phyloP scores from a whole-genome alignment of 1,140 invertebrate genomes.

The Drosophila carrolli region DNA sequence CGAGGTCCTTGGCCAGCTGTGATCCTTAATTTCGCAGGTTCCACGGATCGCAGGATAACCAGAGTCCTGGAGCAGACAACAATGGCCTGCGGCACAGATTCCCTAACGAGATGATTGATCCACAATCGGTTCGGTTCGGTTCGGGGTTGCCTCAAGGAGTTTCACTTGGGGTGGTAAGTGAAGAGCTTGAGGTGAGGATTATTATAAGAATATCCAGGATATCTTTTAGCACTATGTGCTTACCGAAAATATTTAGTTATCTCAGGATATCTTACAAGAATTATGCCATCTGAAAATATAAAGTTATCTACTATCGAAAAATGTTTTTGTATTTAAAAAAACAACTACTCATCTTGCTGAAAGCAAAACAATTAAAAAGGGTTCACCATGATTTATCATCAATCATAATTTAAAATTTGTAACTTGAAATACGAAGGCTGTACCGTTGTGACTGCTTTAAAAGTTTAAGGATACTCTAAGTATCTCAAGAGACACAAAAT shows the following conservation, averaged over 20 bases:
- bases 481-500: too few species aligned
- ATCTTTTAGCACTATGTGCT: not conserved
- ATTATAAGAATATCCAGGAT: not conserved
- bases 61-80: slow-evolving; percentile 38
- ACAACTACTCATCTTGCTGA: not conserved
- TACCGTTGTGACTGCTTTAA: not conserved
- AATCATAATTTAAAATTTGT: not conserved
- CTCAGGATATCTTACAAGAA: too few species aligned
- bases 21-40: slow-evolving; percentile 33
- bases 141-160: not conserved
- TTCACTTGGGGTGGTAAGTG: not conserved
- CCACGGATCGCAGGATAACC: slow-evolving; percentile 15
- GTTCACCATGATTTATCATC: not conserved
- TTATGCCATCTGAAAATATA: too few species aligned
- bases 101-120: slow-evolving; percentile 52
- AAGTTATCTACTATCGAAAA: not conserved
- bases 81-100: slow-evolving; percentile 22
- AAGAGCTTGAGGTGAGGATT: not conserved
- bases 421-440: not conserved
- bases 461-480: too few species aligned
- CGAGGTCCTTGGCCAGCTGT: slow-evolving; percentile 52
- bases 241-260: too few species aligned
- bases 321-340: not conserved
- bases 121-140: slow-evolving; percentile 39
- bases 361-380: not conserved